phyloP scores from a whole-genome alignment of 2,797 vertebrate species.

The Telmatherina bonti region DNA sequence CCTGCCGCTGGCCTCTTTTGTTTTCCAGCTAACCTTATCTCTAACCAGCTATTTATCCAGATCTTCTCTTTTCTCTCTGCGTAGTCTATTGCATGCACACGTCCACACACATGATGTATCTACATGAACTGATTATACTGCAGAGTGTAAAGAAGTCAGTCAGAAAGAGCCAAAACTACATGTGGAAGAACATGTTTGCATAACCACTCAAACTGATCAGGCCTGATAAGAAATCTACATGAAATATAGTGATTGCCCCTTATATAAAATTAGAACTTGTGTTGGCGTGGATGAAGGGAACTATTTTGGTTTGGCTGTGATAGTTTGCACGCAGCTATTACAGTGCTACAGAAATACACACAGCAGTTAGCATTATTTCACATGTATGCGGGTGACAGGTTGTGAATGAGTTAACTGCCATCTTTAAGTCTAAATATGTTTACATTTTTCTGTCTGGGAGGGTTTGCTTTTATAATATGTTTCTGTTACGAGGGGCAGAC shows the following conservation, averaged over 20 bases:
- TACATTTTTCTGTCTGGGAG: conserved; percentile 1
- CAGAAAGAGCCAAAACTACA: conserved; percentile 57
- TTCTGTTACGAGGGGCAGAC: not conserved
- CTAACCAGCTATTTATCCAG: conserved; percentile 21
- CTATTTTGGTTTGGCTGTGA: conserved; percentile 59
- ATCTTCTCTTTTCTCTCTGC: conserved; percentile 25
- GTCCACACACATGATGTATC: conserved; percentile 36
- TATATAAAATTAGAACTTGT: conserved; percentile 59
- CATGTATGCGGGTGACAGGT: conserved; percentile 17
- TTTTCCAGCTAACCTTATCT: conserved; percentile 37
- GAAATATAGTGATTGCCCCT: conserved; percentile 61
- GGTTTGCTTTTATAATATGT: conserved; percentile 11
- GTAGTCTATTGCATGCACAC: conserved; percentile 19
- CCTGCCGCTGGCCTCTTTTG: conserved; percentile 38
- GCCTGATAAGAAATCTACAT: conserved; percentile 65
- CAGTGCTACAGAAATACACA: conserved; percentile 31
- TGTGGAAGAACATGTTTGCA: conserved; percentile 48
- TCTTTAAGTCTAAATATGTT: conserved; percentile 19
- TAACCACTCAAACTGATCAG: conserved; percentile 53
- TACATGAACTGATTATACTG: conserved; percentile 52
- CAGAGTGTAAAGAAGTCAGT: conserved; percentile 31
- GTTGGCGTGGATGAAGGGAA: conserved; percentile 54
- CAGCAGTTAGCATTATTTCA: conserved; percentile 44
- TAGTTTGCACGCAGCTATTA: conserved; percentile 36
- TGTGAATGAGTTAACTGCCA: conserved; percentile 29